phyloP scores from a whole-genome alignment of 2,797 vertebrate genomes.

The Setipinna tenuifilis region DNA sequence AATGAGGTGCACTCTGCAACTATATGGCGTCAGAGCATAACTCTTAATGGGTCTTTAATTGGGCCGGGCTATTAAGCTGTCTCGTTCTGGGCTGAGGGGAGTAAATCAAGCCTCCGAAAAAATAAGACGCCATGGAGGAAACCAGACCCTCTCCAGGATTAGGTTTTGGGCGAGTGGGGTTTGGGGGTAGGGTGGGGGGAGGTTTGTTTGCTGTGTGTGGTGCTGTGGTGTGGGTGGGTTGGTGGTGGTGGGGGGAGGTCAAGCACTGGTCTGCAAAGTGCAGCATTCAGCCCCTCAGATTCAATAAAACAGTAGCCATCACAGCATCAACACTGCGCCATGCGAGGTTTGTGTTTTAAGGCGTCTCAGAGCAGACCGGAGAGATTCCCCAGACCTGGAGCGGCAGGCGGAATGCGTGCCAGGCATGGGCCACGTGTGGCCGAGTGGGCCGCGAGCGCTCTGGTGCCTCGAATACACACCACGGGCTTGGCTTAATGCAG shows the following conservation, averaged over 20 bases:
- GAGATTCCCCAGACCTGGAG: slow-evolving; percentile 16
- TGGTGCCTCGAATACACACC: not conserved
- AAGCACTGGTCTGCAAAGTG: not conserved
- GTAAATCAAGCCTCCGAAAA: slow-evolving; percentile 53
- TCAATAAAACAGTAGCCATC: slow-evolving; percentile 17
- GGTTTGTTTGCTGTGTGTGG: not conserved
- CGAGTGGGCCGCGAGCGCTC: not conserved
- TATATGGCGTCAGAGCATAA: slow-evolving; percentile 58
- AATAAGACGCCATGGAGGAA: slow-evolving; percentile 29
- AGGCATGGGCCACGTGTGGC: slow-evolving; percentile 2
- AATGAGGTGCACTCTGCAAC: slow-evolving; percentile 58
- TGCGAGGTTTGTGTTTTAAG: not conserved
- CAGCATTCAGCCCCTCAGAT: slow-evolving; percentile 2
- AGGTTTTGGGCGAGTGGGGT: not conserved
- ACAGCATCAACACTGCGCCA: not conserved
- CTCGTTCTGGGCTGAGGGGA: slow-evolving; percentile 55
- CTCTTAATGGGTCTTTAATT: slow-evolving; percentile 59
- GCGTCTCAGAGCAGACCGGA: not conserved
- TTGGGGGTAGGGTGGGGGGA: not conserved
- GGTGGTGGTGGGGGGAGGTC: not conserved
- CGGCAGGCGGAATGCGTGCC: not conserved
- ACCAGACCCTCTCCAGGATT: slow-evolving; percentile 15
- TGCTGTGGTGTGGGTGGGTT: not conserved
- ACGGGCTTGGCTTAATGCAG: slow-evolving; percentile 51
- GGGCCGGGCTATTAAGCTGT: slow-evolving; percentile 58